These are phyloP conservation scores for Cistogaster globosa DNA, from an alignment of 2,888 invertebrate genomes.

Conservation along the genomic window DNA sequence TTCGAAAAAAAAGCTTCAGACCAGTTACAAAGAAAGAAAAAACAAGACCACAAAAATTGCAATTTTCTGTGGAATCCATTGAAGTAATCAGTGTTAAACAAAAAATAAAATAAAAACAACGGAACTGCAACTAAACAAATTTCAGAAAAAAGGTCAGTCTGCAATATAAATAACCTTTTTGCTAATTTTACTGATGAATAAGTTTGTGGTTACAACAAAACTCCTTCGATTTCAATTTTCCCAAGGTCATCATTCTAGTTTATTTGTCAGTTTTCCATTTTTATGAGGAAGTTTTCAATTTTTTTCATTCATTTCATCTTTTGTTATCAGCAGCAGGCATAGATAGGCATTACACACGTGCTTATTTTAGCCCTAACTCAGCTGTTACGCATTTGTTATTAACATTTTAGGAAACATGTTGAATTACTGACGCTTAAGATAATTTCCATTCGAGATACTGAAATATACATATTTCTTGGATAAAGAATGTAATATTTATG, in stretches of 20 bases:
- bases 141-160: constrained; percentile 36
- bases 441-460: no score
- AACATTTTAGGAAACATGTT: constrained; percentile 3
- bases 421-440: no score
- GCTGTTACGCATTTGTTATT: constrained; percentile 43
- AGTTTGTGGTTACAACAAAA: background rate
- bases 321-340: no score
- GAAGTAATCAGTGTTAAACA: constrained; percentile 29
- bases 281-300: no score
- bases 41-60: constrained; percentile 21
- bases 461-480: no score
- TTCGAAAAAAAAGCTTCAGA: constrained; percentile 23
- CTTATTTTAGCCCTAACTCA: constrained; percentile 22
- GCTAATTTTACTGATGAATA: background rate
- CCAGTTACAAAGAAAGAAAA: constrained; percentile 31
- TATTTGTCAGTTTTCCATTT: background rate
- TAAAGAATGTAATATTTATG: no score
- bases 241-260: constrained; percentile 7
- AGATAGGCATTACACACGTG: constrained; percentile 43
- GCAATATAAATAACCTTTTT: background rate
- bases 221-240: background rate
- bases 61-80: constrained; percentile 40
- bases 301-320: no score
- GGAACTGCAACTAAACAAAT: constrained; percentile 1
- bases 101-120: constrained; percentile 5